These are phyloP conservation scores for Drosophila varians DNA, from an alignment of 1,140 invertebrate species.

Conservation along the genomic window DNA sequence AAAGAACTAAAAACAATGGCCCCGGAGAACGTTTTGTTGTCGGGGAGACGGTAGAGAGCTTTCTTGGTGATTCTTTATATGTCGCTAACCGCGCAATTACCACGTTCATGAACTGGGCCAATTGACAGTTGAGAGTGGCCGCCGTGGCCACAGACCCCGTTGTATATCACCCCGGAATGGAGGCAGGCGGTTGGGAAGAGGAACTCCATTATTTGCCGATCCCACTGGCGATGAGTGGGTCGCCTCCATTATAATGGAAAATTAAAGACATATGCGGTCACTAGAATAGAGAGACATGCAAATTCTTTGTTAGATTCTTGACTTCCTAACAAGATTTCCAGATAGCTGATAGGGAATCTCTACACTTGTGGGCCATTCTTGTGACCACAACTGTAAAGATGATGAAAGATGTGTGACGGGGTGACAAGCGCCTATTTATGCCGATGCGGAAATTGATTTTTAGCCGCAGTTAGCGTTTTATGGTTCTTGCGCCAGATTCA, in stretches of 20 bases:
- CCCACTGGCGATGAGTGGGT: constrained; percentile 32
- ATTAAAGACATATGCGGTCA: constrained; percentile 6
- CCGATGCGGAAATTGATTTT: constrained; percentile 63
- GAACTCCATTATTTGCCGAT: constrained; percentile 35
- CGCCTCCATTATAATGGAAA: constrained; percentile 37
- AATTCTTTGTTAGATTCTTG: background rate
- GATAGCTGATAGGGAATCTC: no score
- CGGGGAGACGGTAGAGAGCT: background rate
- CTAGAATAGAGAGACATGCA: background rate
- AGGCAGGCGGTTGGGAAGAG: constrained; percentile 14
- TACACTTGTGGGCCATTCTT: no score
- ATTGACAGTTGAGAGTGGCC: constrained; percentile 56
- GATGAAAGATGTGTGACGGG: constrained; percentile 7
- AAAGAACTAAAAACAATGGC: constrained; percentile 32
- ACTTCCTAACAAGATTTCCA: no score
- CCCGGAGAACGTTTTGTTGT: constrained; percentile 46
- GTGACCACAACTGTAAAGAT: constrained; percentile 6
- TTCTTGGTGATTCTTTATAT: constrained; percentile 51
- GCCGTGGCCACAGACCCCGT: constrained; percentile 4
- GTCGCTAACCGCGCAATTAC: constrained; percentile 74
- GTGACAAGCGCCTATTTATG: constrained; percentile 30
- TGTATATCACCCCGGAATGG: background rate
- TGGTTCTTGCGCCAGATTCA: constrained; percentile 14
- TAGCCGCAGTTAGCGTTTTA: constrained; percentile 29
- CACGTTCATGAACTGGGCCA: constrained; percentile 76